Conservation (phyloP, 2,797 vertebrate species). For the Gymnopithys bicolor region DNA sequence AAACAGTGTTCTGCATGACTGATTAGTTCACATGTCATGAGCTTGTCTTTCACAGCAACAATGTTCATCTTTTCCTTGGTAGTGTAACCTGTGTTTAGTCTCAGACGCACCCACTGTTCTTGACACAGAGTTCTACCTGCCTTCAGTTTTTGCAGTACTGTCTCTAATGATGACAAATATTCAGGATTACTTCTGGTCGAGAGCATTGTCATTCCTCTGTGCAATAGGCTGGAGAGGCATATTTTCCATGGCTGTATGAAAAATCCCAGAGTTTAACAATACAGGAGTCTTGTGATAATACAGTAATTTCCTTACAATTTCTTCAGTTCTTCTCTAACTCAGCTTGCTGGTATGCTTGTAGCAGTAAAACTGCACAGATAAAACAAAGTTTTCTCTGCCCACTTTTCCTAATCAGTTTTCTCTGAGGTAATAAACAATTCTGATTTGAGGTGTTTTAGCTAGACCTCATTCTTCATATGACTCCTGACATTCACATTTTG, state of each 20-base stretch:
- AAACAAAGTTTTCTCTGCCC: background rate
- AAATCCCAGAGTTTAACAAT: background rate
- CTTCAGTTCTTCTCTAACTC: background rate
- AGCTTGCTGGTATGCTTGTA: background rate
- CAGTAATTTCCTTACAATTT: background rate
- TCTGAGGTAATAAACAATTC: background rate
- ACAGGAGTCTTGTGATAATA: background rate
- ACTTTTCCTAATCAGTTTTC: background rate
- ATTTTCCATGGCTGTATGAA: background rate
- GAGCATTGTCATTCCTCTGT: background rate
- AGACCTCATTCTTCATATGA: background rate
- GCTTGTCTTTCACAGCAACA: background rate
- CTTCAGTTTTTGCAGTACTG: background rate
- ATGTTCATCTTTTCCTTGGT: background rate
- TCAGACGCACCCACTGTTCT: background rate
- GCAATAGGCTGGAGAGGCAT: background rate
- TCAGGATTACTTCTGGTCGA: background rate
- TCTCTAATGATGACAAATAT: background rate
- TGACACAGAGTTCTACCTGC: background rate
- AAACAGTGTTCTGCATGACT: accelerated
- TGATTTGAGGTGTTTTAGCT: background rate
- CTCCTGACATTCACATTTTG: background rate
- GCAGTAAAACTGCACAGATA: background rate
- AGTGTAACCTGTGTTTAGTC: background rate
- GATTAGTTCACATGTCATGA: background rate